These are phyloP conservation scores for Ceraclea dissimilis DNA, from an alignment of 2,888 invertebrate genomes.

Conservation along the genomic window DNA sequence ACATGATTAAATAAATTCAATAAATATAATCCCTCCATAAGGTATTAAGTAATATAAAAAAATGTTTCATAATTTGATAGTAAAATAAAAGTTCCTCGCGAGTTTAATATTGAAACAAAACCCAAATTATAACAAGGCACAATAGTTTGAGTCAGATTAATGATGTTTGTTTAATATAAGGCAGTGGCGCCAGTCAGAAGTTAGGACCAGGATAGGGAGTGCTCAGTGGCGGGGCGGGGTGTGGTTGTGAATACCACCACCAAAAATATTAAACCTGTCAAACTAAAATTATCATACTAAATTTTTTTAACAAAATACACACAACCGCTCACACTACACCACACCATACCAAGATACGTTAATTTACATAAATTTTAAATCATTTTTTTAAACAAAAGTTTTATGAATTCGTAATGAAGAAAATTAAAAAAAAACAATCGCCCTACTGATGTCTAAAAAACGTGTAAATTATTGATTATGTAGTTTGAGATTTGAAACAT, in stretches of 20 bases:
- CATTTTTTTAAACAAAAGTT: background rate
- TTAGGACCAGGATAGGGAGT: background rate
- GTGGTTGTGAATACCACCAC: constrained; percentile 1
- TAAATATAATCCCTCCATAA: too few species aligned
- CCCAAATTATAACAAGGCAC: constrained; percentile 13
- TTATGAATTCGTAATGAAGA: background rate
- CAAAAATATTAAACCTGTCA: constrained; percentile 18
- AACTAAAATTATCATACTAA: constrained; percentile 18
- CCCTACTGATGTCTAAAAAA: background rate
- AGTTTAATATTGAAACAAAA: constrained; percentile 7
- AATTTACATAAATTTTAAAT: background rate
- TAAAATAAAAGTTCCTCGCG: background rate
- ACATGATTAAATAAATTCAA: too few species aligned
- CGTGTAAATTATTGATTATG: background rate
- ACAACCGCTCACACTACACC: too few species aligned
- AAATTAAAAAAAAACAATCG: background rate
- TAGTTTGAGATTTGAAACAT: background rate
- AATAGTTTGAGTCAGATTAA: constrained; percentile 19
- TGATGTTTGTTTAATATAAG: constrained; percentile 24
- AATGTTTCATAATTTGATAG: too few species aligned
- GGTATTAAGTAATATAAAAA: too few species aligned
- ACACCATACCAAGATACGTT: background rate
- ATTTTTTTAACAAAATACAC: too few species aligned
- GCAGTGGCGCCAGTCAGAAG: constrained; percentile 17
- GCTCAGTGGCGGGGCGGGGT: constrained; percentile 2